Percentiles rank a stretch among this genome's conserved stretches.
These are phyloP conservation scores for Knipowitschia caucasica DNA, from an alignment of 2,797 vertebrate species.

Conservation along the genomic window DNA sequence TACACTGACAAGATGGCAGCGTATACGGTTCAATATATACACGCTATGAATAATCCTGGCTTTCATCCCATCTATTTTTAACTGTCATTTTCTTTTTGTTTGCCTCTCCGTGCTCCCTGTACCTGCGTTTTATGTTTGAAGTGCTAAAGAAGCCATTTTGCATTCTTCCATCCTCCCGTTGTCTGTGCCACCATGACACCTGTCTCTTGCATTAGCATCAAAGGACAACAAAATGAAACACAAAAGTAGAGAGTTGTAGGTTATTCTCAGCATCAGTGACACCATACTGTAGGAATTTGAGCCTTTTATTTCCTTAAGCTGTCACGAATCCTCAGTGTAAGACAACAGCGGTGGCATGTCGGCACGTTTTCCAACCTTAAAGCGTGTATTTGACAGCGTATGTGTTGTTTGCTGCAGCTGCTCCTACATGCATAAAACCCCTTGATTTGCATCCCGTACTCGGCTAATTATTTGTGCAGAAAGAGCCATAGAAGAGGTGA, in stretches of 20 bases:
- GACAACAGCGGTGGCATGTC: not conserved
- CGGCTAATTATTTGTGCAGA: slow-evolving; percentile 36
- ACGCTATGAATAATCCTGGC: not conserved
- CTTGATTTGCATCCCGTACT: slow-evolving; percentile 16
- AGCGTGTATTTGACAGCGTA: slow-evolving; percentile 9
- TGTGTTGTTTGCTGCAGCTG: slow-evolving; percentile 34
- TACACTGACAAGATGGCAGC: slow-evolving; percentile 6
- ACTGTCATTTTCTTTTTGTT: slow-evolving; percentile 30
- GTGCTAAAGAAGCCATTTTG: slow-evolving; percentile 38
- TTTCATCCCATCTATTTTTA: slow-evolving; percentile 23
- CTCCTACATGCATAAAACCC: slow-evolving; percentile 10
- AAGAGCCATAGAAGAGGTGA: slow-evolving; percentile 36
- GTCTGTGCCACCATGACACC: slow-evolving; percentile 36
- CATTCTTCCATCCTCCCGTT: slow-evolving; percentile 20
- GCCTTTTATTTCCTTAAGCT: slow-evolving; percentile 4
- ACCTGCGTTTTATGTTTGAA: slow-evolving; percentile 44
- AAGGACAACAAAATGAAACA: slow-evolving; percentile 32
- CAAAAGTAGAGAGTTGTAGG: slow-evolving; percentile 13
- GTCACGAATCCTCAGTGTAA: slow-evolving; percentile 1
- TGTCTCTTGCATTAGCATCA: slow-evolving; percentile 46
- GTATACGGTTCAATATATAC: not conserved
- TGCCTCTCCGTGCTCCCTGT: slow-evolving; percentile 23
- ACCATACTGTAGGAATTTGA: slow-evolving; percentile 9
- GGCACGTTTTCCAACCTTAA: slow-evolving; percentile 2
- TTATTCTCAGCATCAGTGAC: slow-evolving; percentile 8